These are phyloP conservation scores for Paradoxurus hermaphroditus DNA, from an alignment of 2,113 vertebrate genomes.

Conservation along the genomic window DNA sequence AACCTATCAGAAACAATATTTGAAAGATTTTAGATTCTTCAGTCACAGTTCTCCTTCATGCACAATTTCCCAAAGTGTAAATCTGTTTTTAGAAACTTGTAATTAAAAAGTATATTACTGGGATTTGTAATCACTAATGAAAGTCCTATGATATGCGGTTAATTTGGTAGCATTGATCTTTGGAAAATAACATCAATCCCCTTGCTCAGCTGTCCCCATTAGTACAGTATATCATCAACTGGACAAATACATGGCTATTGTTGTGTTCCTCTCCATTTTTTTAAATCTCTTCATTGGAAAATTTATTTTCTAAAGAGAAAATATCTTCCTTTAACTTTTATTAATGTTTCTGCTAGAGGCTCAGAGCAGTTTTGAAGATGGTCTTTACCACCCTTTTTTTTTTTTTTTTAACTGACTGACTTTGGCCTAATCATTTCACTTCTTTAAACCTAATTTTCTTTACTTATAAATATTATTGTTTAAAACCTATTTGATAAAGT, in stretches of 20 bases:
- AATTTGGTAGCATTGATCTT: not conserved
- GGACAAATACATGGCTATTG: not conserved
- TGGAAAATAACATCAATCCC: not conserved
- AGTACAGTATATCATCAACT: not conserved
- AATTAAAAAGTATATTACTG: not conserved
- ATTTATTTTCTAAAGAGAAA: not conserved
- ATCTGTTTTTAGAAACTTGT: not conserved
- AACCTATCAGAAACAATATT: not conserved
- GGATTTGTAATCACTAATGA: not conserved
- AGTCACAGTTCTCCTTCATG: not conserved
- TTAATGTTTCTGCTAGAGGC: not conserved
- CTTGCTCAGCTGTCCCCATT: not conserved
- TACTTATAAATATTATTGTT: conserved; percentile 8
- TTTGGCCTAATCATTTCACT: not conserved
- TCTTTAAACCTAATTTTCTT: not conserved
- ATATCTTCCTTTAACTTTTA: not conserved
- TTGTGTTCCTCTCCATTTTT: not conserved
- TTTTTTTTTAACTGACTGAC: not conserved
- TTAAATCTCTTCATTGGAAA: not conserved
- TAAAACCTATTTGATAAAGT: conserved; percentile 13
- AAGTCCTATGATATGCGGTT: not conserved
- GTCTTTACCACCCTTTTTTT: not conserved
- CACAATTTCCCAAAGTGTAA: not conserved
- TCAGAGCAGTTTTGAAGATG: not conserved
- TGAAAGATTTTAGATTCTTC: not conserved